A percentile compares a stretch with the other conserved stretches of the same genome.
Evolutionary conservation across 2,797 vertebrate genomes (phyloP).

Genomic region (Argentina silus): DNA sequence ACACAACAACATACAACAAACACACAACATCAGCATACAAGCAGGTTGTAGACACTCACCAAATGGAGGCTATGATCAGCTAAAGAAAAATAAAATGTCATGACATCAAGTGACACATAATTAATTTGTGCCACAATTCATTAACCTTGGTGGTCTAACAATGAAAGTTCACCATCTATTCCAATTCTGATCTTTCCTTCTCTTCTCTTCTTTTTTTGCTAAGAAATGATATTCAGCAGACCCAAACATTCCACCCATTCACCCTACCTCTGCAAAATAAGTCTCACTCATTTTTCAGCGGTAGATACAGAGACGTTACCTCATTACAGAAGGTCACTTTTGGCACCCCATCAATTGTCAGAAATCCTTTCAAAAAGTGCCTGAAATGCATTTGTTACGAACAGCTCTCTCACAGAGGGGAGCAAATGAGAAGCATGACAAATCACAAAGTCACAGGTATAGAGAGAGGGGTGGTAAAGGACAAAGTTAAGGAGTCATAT

Average conservation of each 20-base stretch:
- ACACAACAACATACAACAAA: slow-evolving; percentile 11
- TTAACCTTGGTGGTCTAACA: not conserved
- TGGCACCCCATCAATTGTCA: slow-evolving; percentile 23
- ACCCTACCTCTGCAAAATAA: not conserved
- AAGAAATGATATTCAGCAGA: slow-evolving; percentile 11
- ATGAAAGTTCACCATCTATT: not conserved
- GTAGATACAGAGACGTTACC: slow-evolving; percentile 7
- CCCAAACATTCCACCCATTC: slow-evolving; percentile 1
- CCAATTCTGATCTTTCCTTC: not conserved
- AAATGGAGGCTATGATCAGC: not conserved
- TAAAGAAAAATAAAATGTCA: not conserved
- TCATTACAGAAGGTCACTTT: slow-evolving; percentile 20
- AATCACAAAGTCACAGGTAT: slow-evolving; percentile 4
- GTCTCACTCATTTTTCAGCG: not conserved
- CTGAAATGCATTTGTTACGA: slow-evolving; percentile 15
- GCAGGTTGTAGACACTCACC: not conserved
- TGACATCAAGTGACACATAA: not conserved
- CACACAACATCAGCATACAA: not conserved
- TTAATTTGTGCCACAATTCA: not conserved
- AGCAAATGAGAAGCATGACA: not conserved
- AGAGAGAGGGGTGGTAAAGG: not conserved
- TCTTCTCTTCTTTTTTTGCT: slow-evolving; percentile 1
- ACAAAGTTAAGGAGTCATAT: no score
- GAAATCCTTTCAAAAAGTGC: slow-evolving; percentile 2
- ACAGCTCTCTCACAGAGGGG: not conserved